These are phyloP conservation scores for Cygnus atratus DNA, from an alignment of 2,113 vertebrate species.

Conservation along the genomic window DNA sequence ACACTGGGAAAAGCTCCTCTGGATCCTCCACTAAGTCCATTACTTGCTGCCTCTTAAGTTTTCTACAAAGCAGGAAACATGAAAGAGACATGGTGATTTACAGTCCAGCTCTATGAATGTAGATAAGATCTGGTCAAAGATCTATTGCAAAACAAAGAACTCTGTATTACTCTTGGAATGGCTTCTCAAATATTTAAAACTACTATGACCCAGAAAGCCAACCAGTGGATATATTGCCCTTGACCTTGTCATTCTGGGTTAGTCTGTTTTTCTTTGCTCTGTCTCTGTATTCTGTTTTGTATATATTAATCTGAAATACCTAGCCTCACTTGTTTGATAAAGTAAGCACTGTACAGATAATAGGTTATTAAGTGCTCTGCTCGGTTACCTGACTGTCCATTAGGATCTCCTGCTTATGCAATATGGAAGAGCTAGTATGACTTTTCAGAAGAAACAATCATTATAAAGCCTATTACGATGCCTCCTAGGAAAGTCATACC, in stretches of 20 bases:
- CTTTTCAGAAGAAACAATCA: not conserved
- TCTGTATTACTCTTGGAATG: conserved; percentile 11
- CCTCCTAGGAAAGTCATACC: not conserved
- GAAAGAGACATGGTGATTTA: conserved; percentile 52
- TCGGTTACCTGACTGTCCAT: not conserved
- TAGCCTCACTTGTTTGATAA: not conserved
- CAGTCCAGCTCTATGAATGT: not conserved
- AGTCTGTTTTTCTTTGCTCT: conserved; percentile 13
- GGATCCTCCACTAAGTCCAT: not conserved
- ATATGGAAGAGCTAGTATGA: not conserved
- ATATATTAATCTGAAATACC: conserved; percentile 1
- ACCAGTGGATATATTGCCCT: not conserved
- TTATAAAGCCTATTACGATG: not conserved
- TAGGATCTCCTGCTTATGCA: not conserved
- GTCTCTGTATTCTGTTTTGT: not conserved
- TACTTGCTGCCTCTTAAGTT: not conserved
- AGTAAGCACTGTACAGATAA: not conserved
- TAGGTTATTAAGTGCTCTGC: not conserved
- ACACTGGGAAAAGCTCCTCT: not conserved
- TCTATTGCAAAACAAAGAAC: conserved; percentile 25
- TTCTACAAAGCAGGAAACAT: conserved; percentile 21
- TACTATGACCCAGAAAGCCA: conserved; percentile 20
- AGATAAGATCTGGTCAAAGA: conserved; percentile 55
- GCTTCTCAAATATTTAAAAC: conserved; percentile 61
- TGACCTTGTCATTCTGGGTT: not conserved